Evolutionary conservation across 37 sponge, comb jelly and placozoan species (phyloP).

Genomic region (Beroe forskalii): DNA sequence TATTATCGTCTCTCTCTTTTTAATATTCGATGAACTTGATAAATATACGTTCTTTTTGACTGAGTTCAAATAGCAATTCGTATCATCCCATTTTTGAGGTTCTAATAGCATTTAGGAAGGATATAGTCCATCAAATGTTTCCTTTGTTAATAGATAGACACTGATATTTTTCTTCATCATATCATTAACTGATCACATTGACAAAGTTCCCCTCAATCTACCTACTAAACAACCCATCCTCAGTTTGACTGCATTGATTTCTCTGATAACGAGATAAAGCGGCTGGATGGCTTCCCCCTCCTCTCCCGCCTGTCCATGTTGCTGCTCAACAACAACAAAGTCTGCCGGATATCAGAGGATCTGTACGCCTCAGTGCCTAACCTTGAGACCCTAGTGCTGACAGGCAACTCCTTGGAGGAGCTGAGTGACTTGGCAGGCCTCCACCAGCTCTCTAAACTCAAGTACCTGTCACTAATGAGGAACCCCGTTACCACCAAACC

Average conservation of each 20-base stretch:
- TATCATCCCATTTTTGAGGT: too few relatives aligned
- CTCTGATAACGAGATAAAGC: slow-evolving; percentile 95
- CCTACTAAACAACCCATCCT: too few relatives aligned
- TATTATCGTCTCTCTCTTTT: too few relatives aligned
- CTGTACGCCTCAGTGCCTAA: slow-evolving; percentile 75
- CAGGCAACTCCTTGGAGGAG: slow-evolving; percentile 84
- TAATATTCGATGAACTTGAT: too few relatives aligned
- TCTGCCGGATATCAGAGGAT: slow-evolving; percentile 80
- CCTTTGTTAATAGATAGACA: too few relatives aligned
- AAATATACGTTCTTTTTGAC: too few relatives aligned
- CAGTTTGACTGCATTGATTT: slow-evolving; percentile 97
- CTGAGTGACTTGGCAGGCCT: slow-evolving; percentile 68
- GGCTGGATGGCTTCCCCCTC: slow-evolving; percentile 90
- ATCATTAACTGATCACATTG: too few relatives aligned
- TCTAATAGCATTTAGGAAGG: too few relatives aligned
- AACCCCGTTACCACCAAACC: slow-evolving; percentile 88
- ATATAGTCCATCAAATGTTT: too few relatives aligned
- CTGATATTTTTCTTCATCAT: too few relatives aligned
- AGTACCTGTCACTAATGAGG: slow-evolving; percentile 70
- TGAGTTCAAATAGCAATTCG: too few relatives aligned
- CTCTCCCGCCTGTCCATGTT: slow-evolving; percentile 81
- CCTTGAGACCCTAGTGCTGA: slow-evolving; percentile 80
- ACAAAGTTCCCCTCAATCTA: too few relatives aligned
- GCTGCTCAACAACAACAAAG: slow-evolving; percentile 84
- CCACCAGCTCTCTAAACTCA: slow-evolving; percentile 14